These are phyloP conservation scores for Polypterus bichir DNA, from an alignment of 2,113 vertebrate genomes.

Conservation along the genomic window DNA sequence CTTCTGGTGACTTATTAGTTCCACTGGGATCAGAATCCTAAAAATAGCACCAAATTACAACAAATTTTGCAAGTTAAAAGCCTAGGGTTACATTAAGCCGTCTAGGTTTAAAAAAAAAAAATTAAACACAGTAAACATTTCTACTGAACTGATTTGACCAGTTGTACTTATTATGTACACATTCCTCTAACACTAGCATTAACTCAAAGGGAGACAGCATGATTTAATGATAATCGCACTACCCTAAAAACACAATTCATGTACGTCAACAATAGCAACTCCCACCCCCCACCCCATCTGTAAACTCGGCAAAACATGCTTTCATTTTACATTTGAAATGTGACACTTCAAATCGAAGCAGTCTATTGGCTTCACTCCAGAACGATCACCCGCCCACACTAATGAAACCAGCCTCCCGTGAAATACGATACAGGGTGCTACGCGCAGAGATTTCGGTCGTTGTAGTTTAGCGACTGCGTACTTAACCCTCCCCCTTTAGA, in stretches of 20 bases:
- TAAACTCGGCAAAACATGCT: constrained; percentile 10
- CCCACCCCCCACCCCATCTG: neutral
- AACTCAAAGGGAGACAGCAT: neutral
- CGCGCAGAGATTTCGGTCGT: constrained; percentile 40
- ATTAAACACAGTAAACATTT: no score
- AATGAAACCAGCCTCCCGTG: constrained; percentile 33
- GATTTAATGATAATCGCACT: neutral
- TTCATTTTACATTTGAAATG: constrained; percentile 25
- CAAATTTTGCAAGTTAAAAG: no score
- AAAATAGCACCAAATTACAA: no score
- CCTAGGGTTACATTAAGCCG: no score
- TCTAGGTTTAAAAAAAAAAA: no score
- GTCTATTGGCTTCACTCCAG: constrained; percentile 22
- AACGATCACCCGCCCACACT: constrained; percentile 29
- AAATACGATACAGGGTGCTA: constrained; percentile 51
- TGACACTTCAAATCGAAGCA: constrained; percentile 14
- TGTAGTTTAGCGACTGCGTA: constrained; percentile 31
- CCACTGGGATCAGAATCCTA: no score
- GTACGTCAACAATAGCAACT: neutral
- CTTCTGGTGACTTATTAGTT: no score
- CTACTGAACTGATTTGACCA: no score
- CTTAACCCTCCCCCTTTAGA: constrained; percentile 37
- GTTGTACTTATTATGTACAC: no score
- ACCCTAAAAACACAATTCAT: neutral
- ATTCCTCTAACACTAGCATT: no score